Evolutionary conservation across 2,113 vertebrate species (phyloP), one percentile per base, ranked within the genome.

Genomic region (Cygnus atratus): DNA sequence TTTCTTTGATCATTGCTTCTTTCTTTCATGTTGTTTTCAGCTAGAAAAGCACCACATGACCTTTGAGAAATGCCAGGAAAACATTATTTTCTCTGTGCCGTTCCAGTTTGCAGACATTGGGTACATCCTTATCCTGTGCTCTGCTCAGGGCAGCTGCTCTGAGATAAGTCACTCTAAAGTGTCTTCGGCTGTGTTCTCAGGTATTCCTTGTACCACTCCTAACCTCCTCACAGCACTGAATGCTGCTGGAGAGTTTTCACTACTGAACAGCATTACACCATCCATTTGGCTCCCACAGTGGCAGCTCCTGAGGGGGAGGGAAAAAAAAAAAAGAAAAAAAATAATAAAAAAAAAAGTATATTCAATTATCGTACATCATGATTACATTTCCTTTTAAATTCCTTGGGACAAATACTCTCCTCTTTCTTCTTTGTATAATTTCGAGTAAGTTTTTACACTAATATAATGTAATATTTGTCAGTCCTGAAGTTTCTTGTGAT

Each of bases 41-140:
- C 29, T 37, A 48, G 91, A 71, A 97, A 91, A 81, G 26, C 26
- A 80, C 67, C 50, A 43, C 20, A 66, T 85, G 91, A 91, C 91
- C 94, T 95, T 97, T 96, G 84, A 96, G 54, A 97, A 97, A 96
- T 95, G 71, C 84, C 80, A 95, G 33, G 57, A 88, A 94, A 97
- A 80, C 73, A 52, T 75, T 39, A 84, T 95, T 96, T 96, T 70
- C 66, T 44, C 84, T 75, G 71, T 13, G 3, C 50, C 25, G 5
- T 71, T 89, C 77, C 46, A 46, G 39, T 83, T 39, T 75, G 77
- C 1, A 0, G 74, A 22, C 11, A 11, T 61, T 4, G 18, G 68
- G 33, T 87, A 37, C 72, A 37, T 77, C 89, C 58, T 50, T 85
- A 67, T 65, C 67, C 37, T 19, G 7, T 86, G 18, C 22, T 43